Base-by-base conservation (phyloP, 2,888 invertebrate species). In the Atethmia centrago region DNA sequence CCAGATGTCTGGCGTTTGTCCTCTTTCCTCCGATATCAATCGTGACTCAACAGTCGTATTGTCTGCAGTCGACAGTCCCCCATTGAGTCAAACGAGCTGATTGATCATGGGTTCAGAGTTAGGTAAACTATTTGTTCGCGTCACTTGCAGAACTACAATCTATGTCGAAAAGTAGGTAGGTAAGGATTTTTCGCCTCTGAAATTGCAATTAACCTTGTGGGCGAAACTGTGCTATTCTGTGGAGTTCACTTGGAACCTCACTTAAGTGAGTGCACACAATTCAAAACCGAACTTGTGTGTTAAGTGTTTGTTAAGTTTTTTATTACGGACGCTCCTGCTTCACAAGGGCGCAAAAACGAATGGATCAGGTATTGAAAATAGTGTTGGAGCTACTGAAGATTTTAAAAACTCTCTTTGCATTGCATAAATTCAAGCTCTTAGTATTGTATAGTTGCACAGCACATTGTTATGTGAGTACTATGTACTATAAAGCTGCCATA, bases 41-140 rank as follows among this genome's bases (percentile, higher is more conserved):
- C 58, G 79, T 14, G 36, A 51, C 49, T 49, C 49, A 58, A n/a
- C 28, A 51, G 16, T 58, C 36, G 36, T 36, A 71, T 71, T 74
- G 58, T 58, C 58, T 74, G 74, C 36, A n/a, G 19, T 4, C 49
- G 79, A 71, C 71, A 74, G 10, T 70, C 14, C 1, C 47, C 71
- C 49, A 70, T 70, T 79, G 79, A 79, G 56, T 58, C 49, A 5
- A 42, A 36, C 25, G 7, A 7, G 10, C 42, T 79, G 58, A 79
- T 79, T 51, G 71, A 79, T 79, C 58, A 45, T 10, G 36, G 42
- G 36, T 28, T 36, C 53, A 21, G 56, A 70, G 56, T 79, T n/a
- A 49, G 74, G 70, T 42, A 74, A 74, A 74, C 42, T 74, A 74
- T 74, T 74, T 63, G 74, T 74, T 14, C 12, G 1, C 16, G 74